Percentiles rank a stretch among this genome's conserved stretches.
phyloP scores from a whole-genome alignment of 2,797 vertebrate genomes.

The Antennarius maculatus region DNA sequence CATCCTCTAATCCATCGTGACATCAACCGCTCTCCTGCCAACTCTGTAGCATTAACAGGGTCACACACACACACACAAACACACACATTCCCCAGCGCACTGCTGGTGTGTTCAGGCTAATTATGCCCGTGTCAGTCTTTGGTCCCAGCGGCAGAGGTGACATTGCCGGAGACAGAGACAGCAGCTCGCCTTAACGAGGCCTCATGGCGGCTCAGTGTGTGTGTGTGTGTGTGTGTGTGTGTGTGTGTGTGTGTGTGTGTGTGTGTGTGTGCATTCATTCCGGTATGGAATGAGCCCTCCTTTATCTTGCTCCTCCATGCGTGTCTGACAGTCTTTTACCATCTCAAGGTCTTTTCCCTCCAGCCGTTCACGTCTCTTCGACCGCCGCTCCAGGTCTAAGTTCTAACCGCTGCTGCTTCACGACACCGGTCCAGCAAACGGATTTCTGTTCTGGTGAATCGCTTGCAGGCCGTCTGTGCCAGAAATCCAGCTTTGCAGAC shows the following conservation, averaged over 20 bases:
- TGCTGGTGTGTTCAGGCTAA: conserved; percentile 85
- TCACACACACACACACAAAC: conserved; percentile 56
- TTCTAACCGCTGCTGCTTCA: conserved; percentile 10
- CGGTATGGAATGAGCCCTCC: conserved; percentile 37
- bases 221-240: conserved; percentile 26
- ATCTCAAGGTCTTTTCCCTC: conserved; percentile 37
- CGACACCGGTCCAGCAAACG: conserved; percentile 29
- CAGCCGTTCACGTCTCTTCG: conserved; percentile 24
- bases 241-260: conserved; percentile 20
- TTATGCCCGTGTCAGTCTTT: conserved; percentile 86
- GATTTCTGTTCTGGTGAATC: conserved; percentile 33
- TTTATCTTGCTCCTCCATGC: conserved; percentile 34
- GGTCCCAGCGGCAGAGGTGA: conserved; percentile 75
- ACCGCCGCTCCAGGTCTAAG: conserved; percentile 17
- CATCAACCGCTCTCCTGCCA: conserved; percentile 76
- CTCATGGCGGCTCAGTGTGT: conserved; percentile 79
- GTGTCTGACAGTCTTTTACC: conserved; percentile 29
- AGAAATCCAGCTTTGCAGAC: conserved; percentile 48
- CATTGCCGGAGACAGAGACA: conserved; percentile 70
- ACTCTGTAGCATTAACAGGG: conserved; percentile 74
- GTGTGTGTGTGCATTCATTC: conserved; percentile 31
- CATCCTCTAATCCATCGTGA: conserved; percentile 82
- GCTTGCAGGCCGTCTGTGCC: conserved; percentile 27
- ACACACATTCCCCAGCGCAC: conserved; percentile 73
- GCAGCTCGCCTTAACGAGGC: conserved; percentile 83